A percentile compares a stretch with the other conserved stretches of the same genome.
Conservation (phyloP, 92 coral and sea anemone genomes). For the Paramuricea clavata region DNA sequence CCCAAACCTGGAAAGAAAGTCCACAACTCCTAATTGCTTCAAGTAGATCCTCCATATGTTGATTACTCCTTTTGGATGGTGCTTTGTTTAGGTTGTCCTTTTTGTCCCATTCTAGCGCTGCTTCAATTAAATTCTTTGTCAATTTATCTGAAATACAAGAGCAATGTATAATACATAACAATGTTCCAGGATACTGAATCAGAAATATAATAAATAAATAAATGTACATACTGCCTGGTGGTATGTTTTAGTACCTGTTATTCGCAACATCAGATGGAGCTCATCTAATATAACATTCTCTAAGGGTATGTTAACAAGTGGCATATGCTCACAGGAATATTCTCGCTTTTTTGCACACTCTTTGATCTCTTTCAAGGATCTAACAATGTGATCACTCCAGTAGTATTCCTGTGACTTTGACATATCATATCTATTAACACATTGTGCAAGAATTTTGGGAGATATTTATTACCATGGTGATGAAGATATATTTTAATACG, state of each 20-base stretch:
- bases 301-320: not conserved
- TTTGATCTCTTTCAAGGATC: constrained; percentile 8
- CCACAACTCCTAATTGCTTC: not conserved
- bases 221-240: too few species aligned
- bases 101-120: not conserved
- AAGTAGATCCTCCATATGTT: too few species aligned
- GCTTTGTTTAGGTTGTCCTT: not conserved
- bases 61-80: too few species aligned
- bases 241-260: not conserved
- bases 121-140: not conserved
- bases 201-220: not conserved
- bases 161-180: not conserved
- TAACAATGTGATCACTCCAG: not conserved
- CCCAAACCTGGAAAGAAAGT: not conserved
- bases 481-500: too few species aligned
- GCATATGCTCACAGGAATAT: not conserved
- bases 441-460: too few species aligned
- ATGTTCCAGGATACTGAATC: not conserved
- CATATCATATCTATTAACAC: constrained; percentile 48
- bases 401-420: constrained; percentile 28
- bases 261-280: not conserved
- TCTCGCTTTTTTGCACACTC: constrained; percentile 2
- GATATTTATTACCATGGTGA: not conserved
- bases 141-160: not conserved
- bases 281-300: not conserved